phyloP scores from a whole-genome alignment of 2,888 invertebrate genomes.

The Microplitis manilae region DNA sequence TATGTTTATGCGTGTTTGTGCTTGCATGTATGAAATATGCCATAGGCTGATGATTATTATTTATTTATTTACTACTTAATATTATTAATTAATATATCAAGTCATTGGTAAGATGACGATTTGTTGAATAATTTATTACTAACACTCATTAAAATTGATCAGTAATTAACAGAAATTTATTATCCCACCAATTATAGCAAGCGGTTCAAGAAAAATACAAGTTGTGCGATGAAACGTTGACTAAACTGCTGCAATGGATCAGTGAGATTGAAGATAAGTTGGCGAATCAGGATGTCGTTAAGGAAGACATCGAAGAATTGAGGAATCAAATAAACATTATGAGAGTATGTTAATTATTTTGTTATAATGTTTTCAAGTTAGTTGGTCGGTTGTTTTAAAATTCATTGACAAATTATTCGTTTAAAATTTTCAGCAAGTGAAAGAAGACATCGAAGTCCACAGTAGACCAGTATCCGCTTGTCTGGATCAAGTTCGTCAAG shows the following conservation, averaged over 20 bases:
- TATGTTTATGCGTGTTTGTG: constrained; percentile 67
- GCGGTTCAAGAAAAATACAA: constrained; percentile 96
- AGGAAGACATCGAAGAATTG: constrained; percentile 88
- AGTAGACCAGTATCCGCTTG: constrained; percentile 88
- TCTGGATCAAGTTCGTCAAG: constrained; percentile 90
- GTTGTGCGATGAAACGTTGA: constrained; percentile 89
- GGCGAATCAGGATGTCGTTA: constrained; percentile 88
- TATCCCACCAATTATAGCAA: constrained; percentile 80
- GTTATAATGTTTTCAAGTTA: background rate
- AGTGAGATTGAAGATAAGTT: constrained; percentile 87
- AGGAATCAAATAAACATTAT: constrained; percentile 91
- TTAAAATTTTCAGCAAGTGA: constrained; percentile 80
- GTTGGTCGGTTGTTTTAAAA: too few relatives aligned
- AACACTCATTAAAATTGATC: constrained; percentile 23
- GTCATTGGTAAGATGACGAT: constrained; percentile 66
- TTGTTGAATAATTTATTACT: constrained; percentile 31
- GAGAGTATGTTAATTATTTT: constrained; percentile 76
- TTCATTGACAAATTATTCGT: background rate
- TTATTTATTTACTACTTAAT: constrained; percentile 33
- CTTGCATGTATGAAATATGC: constrained; percentile 70
- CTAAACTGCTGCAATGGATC: constrained; percentile 90
- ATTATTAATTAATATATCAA: constrained; percentile 49
- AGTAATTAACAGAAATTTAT: constrained; percentile 41
- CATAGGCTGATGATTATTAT: constrained; percentile 60
- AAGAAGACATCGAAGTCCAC: constrained; percentile 91